These are phyloP conservation scores for Oxygymnocypris stewartii DNA, from an alignment of 2,113 vertebrate species.

Conservation along the genomic window DNA sequence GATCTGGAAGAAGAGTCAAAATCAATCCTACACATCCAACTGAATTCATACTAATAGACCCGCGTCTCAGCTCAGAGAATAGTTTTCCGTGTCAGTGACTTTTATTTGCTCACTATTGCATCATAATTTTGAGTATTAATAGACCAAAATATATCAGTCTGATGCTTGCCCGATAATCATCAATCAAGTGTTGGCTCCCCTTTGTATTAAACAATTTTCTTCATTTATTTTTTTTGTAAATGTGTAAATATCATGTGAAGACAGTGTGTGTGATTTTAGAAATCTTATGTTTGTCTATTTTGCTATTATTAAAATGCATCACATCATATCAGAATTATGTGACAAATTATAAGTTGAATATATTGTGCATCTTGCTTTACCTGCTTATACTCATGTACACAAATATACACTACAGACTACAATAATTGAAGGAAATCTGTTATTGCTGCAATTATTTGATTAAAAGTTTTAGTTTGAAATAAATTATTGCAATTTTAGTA, in stretches of 20 bases:
- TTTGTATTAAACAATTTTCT: too few species aligned
- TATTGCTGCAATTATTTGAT: too few species aligned
- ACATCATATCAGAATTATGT: neutral
- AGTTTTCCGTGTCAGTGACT: too few species aligned
- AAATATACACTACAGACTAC: too few species aligned
- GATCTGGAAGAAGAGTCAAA: slow-evolving; percentile 75
- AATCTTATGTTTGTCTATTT: neutral
- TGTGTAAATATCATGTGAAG: neutral
- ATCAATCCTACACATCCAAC: neutral
- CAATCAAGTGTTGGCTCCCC: neutral
- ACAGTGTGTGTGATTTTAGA: neutral
- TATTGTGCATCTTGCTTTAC: neutral
- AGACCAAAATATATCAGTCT: neutral
- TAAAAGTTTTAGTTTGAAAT: too few species aligned
- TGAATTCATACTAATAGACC: neutral
- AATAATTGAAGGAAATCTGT: too few species aligned
- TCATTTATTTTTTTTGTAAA: neutral
- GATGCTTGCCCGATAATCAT: neutral
- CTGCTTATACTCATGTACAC: neutral
- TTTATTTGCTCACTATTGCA: neutral
- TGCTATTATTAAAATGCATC: neutral
- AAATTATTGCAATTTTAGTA: too few species aligned
- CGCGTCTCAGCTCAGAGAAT: neutral
- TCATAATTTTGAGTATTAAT: neutral
- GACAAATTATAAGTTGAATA: neutral